phyloP scores from a whole-genome alignment of 2,113 vertebrate genomes.

The Stegostoma tigrinum region DNA sequence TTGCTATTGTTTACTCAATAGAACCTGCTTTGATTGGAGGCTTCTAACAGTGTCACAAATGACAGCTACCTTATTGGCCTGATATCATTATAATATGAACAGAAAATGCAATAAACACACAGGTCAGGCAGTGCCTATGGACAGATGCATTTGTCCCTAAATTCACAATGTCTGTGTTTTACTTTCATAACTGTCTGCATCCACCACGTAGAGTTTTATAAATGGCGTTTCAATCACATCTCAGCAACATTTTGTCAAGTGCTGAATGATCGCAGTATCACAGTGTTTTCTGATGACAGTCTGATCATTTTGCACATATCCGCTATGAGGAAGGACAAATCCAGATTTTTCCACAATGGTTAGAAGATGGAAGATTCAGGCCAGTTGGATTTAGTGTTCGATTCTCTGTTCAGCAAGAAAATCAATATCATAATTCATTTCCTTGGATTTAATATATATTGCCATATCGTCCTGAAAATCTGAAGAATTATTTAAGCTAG shows the following conservation, averaged over 20 bases:
- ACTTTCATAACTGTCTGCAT: neutral
- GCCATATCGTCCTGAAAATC: neutral
- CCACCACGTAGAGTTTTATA: neutral
- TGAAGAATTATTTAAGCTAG: neutral
- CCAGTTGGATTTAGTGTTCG: neutral
- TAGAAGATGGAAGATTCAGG: neutral
- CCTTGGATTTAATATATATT: neutral
- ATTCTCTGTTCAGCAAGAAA: neutral
- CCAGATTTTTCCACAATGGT: neutral
- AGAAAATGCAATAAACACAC: neutral
- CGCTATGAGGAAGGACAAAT: neutral
- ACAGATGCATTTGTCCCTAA: neutral
- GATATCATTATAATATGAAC: neutral
- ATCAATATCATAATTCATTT: neutral
- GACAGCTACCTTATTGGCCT: neutral
- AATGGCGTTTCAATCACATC: neutral
- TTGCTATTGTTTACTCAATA: neutral
- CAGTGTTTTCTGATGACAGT: neutral
- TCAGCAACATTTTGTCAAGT: neutral
- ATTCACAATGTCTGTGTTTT: neutral
- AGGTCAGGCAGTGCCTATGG: neutral
- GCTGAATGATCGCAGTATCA: neutral
- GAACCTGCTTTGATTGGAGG: neutral
- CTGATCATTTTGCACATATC: neutral
- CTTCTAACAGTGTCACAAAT: neutral